Percentiles rank a stretch among this genome's conserved stretches.
Evolutionary conservation across 1,140 invertebrate genomes (phyloP).

Genomic region (Stegodyphus dumicola): DNA sequence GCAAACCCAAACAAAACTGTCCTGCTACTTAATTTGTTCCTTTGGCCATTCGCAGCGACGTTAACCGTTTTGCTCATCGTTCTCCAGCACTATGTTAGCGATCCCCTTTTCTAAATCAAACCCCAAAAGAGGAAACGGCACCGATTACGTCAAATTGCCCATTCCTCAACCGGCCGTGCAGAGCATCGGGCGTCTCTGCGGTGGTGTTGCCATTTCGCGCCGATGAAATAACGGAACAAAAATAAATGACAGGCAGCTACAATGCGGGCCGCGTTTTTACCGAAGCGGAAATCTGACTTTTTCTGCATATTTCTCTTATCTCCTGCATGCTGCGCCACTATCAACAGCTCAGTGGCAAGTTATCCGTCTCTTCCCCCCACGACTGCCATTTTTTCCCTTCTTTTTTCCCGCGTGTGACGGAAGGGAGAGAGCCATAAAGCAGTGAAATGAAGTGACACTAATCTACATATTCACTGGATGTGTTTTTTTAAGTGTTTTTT

Average conservation of each 20-base stretch:
- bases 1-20: too few relatives aligned
- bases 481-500: constrained; percentile 22
- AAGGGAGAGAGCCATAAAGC: constrained; percentile 54
- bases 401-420: background rate
- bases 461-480: constrained; percentile 61
- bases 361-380: background rate
- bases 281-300: constrained; percentile 58
- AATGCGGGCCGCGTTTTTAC: constrained; percentile 53
- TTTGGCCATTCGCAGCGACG: too few relatives aligned
- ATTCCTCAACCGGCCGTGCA: constrained; percentile 45
- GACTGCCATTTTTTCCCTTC: background rate
- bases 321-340: constrained; percentile 14
- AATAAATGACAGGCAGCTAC: constrained; percentile 56
- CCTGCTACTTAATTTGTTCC: too few relatives aligned
- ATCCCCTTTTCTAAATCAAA: background rate
- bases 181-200: constrained; percentile 17
- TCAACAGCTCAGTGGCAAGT: constrained; percentile 48
- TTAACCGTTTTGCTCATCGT: too few relatives aligned
- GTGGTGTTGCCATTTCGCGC: constrained; percentile 51
- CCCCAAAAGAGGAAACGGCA: constrained; percentile 27
- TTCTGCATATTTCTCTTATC: constrained; percentile 61
- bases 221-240: constrained; percentile 51
- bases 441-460: constrained; percentile 61
- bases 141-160: constrained; percentile 61
- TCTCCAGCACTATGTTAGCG: constrained; percentile 3